Evolutionary conservation across 1,140 invertebrate genomes (phyloP), one percentile per base, ranked within the genome.

Genomic region (Bombus haemorrhoidalis): DNA sequence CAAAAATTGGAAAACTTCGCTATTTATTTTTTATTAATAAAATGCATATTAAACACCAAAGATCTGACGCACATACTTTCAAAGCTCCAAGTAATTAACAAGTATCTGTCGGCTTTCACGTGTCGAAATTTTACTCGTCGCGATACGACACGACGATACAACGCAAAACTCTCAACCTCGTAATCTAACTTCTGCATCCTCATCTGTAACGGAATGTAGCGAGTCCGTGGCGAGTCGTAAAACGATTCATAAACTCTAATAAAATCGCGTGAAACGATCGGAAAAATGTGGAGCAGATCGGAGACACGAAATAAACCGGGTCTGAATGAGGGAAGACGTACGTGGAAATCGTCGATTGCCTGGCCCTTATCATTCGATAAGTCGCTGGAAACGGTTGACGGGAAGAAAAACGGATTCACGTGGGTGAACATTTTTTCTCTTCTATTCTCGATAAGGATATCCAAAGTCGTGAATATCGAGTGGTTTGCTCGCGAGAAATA

Each of bases 361-460:
- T 34, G 5, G 9, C 28, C 34, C 82, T 83, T 83, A 84, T 80
- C 76, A 37, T 22, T 22, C 83, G 82, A 84, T 47, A 71, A 78
- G 75, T 71, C 53, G 47, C 28, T 53, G 43, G 59, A 13, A 53
- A 74, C 74, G 81, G 4, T 13, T n/a, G 10, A 0, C 3, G 13
- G 22, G 64, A 62, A 80, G 76, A 84, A 84, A 84, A 84, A 84
- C 76, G 83, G 66, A 72, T 80, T 80, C 68, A 84, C 83, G 83
- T 84, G 83, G 83, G 83, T 80, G 83, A 80, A 41, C 43, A 59
- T 47, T 80, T 59, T 71, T 80, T 34, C 47, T 37, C 22, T 32
- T 25, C 32, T n/a, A 53, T 43, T 84, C 76, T 34, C 83, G 76
- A 84, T 84, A 84, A 80, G 83, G 83, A n/a, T 59, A 80, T 57